A percentile compares a stretch with the other conserved stretches of the same genome.
phyloP scores from a whole-genome alignment of 1,140 invertebrate species.

The Planococcus citri region DNA sequence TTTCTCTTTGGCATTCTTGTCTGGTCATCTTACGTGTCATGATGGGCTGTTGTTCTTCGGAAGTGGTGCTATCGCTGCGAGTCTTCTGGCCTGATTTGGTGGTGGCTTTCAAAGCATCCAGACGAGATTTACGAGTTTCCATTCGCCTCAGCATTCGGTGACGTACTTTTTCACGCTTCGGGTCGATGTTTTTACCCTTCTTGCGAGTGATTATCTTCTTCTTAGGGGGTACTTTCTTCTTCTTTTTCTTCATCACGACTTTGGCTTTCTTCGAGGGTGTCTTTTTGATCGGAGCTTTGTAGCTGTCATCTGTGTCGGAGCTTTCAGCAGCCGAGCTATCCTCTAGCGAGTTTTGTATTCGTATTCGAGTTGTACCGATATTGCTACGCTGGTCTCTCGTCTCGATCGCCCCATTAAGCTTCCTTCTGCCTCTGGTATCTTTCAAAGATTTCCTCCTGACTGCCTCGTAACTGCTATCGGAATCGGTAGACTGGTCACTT shows the following conservation, averaged over 20 bases:
- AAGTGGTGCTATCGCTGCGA: background rate
- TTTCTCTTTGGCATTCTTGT: background rate
- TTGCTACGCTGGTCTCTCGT: background rate
- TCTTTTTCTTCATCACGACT: background rate
- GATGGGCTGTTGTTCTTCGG: background rate
- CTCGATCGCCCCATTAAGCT: background rate
- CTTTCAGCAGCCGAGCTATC: background rate
- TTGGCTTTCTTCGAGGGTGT: background rate
- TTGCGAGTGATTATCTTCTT: background rate
- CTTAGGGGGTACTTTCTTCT: background rate
- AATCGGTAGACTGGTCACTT: background rate
- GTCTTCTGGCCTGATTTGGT: background rate
- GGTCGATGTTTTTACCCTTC: background rate
- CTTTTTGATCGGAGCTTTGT: background rate
- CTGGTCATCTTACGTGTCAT: slow-evolving; percentile 3
- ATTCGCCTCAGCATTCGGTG: background rate
- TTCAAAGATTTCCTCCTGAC: background rate
- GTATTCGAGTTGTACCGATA: background rate
- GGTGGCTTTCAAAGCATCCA: background rate
- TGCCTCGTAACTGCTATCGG: background rate
- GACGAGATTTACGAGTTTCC: background rate
- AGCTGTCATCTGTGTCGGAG: background rate
- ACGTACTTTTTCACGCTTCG: background rate
- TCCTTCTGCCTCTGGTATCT: background rate
- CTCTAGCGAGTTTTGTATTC: slow-evolving; percentile 9